Evolutionary conservation across 2,797 vertebrate genomes (phyloP).

Genomic region (Psittacula echo): DNA sequence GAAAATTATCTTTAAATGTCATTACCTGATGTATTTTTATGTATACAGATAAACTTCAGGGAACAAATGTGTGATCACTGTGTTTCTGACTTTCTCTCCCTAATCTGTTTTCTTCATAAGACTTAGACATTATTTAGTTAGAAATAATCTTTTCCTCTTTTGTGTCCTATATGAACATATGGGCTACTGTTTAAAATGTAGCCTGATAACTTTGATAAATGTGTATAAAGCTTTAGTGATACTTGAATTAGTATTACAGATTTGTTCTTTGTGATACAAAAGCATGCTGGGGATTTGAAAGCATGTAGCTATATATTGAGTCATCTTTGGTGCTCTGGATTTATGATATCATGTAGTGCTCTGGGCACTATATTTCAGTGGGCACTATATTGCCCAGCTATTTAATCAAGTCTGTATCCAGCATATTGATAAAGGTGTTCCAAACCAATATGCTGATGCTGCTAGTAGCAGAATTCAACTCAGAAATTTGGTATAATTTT

Average conservation of each 20-base stretch:
- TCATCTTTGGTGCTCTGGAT: not conserved
- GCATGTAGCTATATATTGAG: not conserved
- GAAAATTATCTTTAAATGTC: not conserved
- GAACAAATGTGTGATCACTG: not conserved
- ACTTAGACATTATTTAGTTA: not conserved
- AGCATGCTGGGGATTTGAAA: not conserved
- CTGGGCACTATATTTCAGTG: not conserved
- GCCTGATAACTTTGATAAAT: not conserved
- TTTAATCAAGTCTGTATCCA: not conserved
- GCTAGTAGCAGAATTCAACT: not conserved
- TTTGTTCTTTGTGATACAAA: not conserved
- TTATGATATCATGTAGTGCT: no score
- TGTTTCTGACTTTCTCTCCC: not conserved
- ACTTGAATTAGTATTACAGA: not conserved
- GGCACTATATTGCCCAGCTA: not conserved
- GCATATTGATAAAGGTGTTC: not conserved
- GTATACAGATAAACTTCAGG: not conserved
- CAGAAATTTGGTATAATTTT: not conserved
- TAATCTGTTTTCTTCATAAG: not conserved
- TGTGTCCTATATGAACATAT: not conserved
- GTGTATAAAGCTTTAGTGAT: not conserved
- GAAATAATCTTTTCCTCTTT: not conserved
- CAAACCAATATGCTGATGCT: not conserved
- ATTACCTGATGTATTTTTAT: not conserved
- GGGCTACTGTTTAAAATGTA: not conserved